Evolutionary conservation across 2,797 vertebrate genomes (phyloP), one percentile per base, ranked within the genome.

Genomic region (Channa striata): DNA sequence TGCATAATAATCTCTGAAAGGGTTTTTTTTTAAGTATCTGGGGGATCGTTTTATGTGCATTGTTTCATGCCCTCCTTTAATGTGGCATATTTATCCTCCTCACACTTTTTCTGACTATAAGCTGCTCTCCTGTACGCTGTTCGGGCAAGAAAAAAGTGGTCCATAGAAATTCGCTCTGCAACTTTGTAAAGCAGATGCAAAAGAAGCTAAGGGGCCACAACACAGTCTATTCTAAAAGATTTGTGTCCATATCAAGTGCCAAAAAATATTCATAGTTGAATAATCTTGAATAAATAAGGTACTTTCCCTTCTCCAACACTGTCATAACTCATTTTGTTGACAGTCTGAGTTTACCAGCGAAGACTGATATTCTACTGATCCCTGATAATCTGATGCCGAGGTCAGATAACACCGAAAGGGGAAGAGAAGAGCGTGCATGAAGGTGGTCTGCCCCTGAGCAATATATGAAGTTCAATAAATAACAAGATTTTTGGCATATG

Each of bases 361-460:
- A 58, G 12, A 52, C 34, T 44, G 52, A 54, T 85, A 65, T 53
- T 74, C 72, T 33, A 20, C 46, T 4, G 25, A 30, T 30, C 25
- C 6, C 6, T 30, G 1, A 30, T 30, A 30, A 6, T 68, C 67
- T 16, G 48, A 37, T 61, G 51, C 40, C 74, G 81, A 0, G 17
- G 71, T 68, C 52, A 43, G 23, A 56, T 46, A 60, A 59, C 19
- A 48, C 39, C 0, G 8, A 74, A 36, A 53, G 46, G 72, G 23
- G 43, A 52, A 43, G 56, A 51, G 25, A 58, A 21, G 13, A 50
- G 53, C 23, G 51, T 60, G 72, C 53, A 64, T n/a, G 60, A 74
- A 83, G 66, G 77, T 62, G 49, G 68, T 78, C 68, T 88, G 80
- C 59, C 52, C 72, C 70, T 76, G 70, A 80, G 78, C 74, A 72